A percentile compares a stretch with the other conserved stretches of the same genome.
These are phyloP conservation scores for Laticauda laticaudata DNA, from an alignment of 2,113 vertebrate species.

Conservation along the genomic window DNA sequence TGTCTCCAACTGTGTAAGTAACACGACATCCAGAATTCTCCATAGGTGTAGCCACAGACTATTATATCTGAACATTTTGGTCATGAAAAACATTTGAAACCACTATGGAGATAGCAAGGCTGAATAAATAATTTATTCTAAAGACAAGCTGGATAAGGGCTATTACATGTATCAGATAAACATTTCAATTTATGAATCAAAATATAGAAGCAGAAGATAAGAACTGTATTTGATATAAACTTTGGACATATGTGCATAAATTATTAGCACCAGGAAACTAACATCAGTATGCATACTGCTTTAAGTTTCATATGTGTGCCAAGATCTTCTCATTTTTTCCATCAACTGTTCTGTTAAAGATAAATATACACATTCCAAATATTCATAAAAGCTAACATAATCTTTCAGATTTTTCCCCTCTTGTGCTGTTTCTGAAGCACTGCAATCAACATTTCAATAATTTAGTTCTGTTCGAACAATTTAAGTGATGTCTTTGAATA, in stretches of 20 bases:
- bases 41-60: neutral
- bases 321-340: neutral
- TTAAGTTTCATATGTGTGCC: neutral
- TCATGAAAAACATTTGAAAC: neutral
- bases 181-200: neutral
- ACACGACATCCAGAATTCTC: neutral
- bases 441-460: neutral
- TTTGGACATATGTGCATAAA: neutral
- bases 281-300: neutral
- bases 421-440: neutral
- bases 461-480: neutral
- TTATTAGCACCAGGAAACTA: neutral
- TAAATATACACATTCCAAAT: neutral
- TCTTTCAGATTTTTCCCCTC: too few species aligned
- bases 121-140: neutral
- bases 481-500: neutral
- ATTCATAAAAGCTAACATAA: neutral
- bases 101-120: neutral
- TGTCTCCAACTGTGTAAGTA: neutral
- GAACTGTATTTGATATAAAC: neutral
- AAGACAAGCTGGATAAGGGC: neutral
- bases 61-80: neutral
- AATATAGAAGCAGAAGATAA: neutral
- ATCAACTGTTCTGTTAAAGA: constrained; percentile 20
- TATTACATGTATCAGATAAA: neutral